phyloP scores from a whole-genome alignment of 35 echinoderm and acorn worm species.

The Chiridota heheva region DNA sequence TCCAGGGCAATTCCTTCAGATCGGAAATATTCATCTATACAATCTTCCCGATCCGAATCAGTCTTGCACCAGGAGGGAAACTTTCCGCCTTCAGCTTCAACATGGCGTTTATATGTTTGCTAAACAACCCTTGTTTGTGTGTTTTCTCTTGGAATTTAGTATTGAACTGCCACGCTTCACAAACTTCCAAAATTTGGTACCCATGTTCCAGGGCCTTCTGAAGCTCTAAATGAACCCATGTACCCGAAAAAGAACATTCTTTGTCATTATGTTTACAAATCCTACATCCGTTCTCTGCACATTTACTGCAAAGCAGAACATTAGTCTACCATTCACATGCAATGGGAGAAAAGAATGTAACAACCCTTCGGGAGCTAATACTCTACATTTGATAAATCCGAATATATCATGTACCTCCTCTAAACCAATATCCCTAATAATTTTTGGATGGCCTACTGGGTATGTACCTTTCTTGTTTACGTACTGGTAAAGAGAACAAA shows the following conservation, averaged over 20 bases:
- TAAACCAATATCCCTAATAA: neutral
- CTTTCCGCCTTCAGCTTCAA: too few species aligned
- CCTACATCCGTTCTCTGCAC: constrained; percentile 4
- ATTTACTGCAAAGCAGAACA: constrained; percentile 37
- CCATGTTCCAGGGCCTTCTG: constrained; percentile 20
- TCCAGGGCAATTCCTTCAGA: constrained; percentile 6
- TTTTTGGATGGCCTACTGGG: constrained; percentile 36
- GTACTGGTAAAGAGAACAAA: constrained; percentile 20
- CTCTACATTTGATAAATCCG: constrained; percentile 32
- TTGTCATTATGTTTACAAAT: constrained; percentile 32
- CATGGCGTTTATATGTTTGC: constrained; percentile 45
- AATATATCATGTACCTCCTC: neutral
- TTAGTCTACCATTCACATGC: neutral
- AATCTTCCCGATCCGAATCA: neutral
- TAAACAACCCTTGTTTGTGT: neutral
- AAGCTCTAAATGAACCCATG: constrained; percentile 17
- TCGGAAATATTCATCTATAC: constrained; percentile 13
- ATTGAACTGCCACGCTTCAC: constrained; percentile 31
- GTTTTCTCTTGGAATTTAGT: neutral
- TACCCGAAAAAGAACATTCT: constrained; percentile 19
- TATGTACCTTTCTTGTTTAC: constrained; percentile 29
- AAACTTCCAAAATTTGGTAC: neutral
- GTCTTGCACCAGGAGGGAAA: neutral
- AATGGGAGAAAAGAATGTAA: constrained; percentile 12
- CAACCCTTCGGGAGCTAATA: constrained; percentile 10